Base-by-base conservation (phyloP, 2,888 invertebrate genomes). In the Ptilodon capucinus region DNA sequence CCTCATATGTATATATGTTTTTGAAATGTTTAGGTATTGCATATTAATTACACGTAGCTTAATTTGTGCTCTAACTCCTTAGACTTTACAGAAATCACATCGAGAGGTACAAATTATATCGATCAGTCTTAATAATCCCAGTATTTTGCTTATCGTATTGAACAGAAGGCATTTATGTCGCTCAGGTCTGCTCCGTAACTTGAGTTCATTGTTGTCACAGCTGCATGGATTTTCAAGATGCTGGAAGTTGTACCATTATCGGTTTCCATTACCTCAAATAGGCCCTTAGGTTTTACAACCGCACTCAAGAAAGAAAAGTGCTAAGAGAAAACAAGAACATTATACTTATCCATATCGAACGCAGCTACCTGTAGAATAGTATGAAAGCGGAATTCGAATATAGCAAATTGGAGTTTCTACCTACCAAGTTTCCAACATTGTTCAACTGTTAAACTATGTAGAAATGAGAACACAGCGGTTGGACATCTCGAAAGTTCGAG, bases 251-350 rank as follows among this genome's bases (percentile, higher is more conserved):
- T 80, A 80, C 72, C 66, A 72, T 39, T 39, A 14, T n/a, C 8
- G 65, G 67, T 69, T 75, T 78, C 79, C 76, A 81, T 82, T 77
- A 70, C 66, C 70, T 66, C 71, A 71, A 79, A 75, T 71, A 65
- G 78, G 68, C 78, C 65, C 77, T 83, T 81, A 72, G 68, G 71
- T 79, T 82, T 84, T 79, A 84, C 76, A 69, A 63, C 32, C 14
- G 76, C 63, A 61, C 57, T 64, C 53, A 56, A 59, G 70, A 51
- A 52, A 66, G 72, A 74, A 74, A 78, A 75, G 71, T 70, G 68
- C 69, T 64, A 63, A 67, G 69, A 68, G 68, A 69, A 78, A 75
- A 74, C 60, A 70, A 59, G 60, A 54, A 62, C 64, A 54, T 71
- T 64, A 64, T 66, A 64, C 61, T 58, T 65, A 50, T 69, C 64